phyloP scores from a whole-genome alignment of 2,797 vertebrate species.

The Pseudocheirus occidentalis region DNA sequence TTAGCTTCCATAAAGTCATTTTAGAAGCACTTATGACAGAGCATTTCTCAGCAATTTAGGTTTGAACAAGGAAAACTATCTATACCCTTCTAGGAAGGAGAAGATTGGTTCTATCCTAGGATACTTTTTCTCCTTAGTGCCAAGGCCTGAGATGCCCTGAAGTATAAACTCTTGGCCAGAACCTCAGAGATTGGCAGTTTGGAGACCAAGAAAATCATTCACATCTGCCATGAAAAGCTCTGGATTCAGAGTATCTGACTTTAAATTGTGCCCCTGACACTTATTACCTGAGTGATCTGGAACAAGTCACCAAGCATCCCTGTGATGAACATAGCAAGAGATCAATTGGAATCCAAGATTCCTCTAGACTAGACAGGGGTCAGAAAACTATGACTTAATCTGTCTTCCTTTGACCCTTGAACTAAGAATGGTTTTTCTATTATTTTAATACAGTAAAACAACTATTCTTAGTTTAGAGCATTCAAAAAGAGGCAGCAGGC shows the following conservation, averaged over 20 bases:
- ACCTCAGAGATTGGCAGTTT: background rate
- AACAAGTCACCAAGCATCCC: background rate
- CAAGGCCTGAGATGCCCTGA: background rate
- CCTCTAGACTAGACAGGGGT: background rate
- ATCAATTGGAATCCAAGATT: background rate
- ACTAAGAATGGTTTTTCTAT: background rate
- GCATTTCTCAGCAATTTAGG: background rate
- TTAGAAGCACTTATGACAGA: background rate
- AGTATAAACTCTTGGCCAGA: background rate
- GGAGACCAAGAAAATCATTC: background rate
- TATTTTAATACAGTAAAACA: background rate
- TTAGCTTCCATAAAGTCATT: constrained; percentile 26
- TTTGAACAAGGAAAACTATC: constrained; percentile 12
- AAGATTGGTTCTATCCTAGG: background rate
- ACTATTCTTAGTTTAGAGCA: background rate
- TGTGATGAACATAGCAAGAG: background rate
- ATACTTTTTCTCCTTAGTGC: background rate
- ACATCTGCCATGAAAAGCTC: background rate
- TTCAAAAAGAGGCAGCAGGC: background rate
- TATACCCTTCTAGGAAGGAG: background rate
- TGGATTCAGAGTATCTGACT: background rate
- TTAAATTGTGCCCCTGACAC: background rate
- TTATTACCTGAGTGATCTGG: background rate
- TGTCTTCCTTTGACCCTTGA: background rate
- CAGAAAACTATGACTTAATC: background rate